Evolutionary conservation across 2,113 vertebrate species (phyloP).

Genomic region (Cynocephalus volans): DNA sequence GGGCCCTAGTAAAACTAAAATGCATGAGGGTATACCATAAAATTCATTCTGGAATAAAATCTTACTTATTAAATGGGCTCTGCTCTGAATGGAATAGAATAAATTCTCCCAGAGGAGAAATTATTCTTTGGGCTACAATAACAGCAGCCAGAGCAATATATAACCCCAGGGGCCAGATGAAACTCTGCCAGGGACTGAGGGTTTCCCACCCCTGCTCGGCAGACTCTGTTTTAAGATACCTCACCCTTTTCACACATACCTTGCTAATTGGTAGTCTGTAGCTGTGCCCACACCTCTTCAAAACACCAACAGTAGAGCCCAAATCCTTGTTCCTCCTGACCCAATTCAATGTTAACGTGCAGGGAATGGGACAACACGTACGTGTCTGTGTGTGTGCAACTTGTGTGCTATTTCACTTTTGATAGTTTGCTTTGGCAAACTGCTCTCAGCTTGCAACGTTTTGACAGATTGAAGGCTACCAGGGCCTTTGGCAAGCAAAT

Average conservation of each 20-base stretch:
- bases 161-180: constrained; percentile 69
- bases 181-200: constrained; percentile 64
- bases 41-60: constrained; percentile 76
- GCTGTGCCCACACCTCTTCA: constrained; percentile 61
- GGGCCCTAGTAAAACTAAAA: background rate
- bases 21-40: background rate
- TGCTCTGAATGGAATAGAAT: constrained; percentile 77
- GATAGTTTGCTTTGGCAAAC: constrained; percentile 86
- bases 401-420: constrained; percentile 81
- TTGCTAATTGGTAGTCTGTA: constrained; percentile 32
- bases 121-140: constrained; percentile 73
- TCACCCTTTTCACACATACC: constrained; percentile 40
- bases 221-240: background rate
- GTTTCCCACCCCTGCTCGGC: constrained; percentile 35
- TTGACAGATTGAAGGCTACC: constrained; percentile 84
- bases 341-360: constrained; percentile 38
- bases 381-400: constrained; percentile 53
- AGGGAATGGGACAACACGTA: background rate
- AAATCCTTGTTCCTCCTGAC: constrained; percentile 69
- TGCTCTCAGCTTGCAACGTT: constrained; percentile 73
- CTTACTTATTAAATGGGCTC: constrained; percentile 75
- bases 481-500: constrained; percentile 83
- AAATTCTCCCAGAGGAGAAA: constrained; percentile 75
- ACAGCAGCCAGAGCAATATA: constrained; percentile 70
- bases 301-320: constrained; percentile 67